These are phyloP conservation scores for Arothron firmamentum DNA, from an alignment of 2,113 vertebrate genomes.

Conservation along the genomic window DNA sequence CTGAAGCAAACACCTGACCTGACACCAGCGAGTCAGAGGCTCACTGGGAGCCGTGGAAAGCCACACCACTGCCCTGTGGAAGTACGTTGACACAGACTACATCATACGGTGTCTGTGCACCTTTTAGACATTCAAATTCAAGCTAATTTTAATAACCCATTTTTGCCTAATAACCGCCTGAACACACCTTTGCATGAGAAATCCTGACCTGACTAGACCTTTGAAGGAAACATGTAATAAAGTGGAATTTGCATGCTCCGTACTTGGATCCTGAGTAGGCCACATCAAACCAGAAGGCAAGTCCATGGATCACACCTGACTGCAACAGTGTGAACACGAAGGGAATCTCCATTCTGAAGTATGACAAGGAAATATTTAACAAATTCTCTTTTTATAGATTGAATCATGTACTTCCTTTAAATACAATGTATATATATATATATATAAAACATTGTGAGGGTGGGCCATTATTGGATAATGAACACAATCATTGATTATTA, in stretches of 20 bases:
- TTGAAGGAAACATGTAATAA: too few relatives aligned
- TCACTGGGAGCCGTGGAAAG: slow-evolving; percentile 78
- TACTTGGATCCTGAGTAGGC: slow-evolving; percentile 80
- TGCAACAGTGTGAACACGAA: slow-evolving; percentile 78
- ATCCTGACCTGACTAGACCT: too few relatives aligned
- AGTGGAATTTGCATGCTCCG: slow-evolving; percentile 5
- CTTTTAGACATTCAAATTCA: too few relatives aligned
- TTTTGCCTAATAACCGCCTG: too few relatives aligned
- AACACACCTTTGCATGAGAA: too few relatives aligned
- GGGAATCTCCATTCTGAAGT: slow-evolving; percentile 77
- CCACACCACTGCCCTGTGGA: slow-evolving; percentile 75
- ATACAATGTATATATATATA: not conserved
- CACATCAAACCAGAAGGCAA: slow-evolving; percentile 83
- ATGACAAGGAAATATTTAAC: not conserved
- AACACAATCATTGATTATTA: too few relatives aligned
- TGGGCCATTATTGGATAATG: too few relatives aligned
- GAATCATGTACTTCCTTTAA: not conserved
- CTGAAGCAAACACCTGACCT: slow-evolving; percentile 79
- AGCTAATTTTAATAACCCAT: too few relatives aligned
- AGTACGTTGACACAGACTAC: not conserved
- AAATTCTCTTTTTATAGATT: not conserved
- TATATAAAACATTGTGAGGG: not conserved
- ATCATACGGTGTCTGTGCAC: too few relatives aligned
- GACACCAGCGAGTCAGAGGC: slow-evolving; percentile 81
- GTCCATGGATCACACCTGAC: slow-evolving; percentile 78